Percentiles rank a stretch among this genome's conserved stretches.
These are phyloP conservation scores for Aphodius granarius DNA, from an alignment of 2,888 invertebrate species.

Conservation along the genomic window DNA sequence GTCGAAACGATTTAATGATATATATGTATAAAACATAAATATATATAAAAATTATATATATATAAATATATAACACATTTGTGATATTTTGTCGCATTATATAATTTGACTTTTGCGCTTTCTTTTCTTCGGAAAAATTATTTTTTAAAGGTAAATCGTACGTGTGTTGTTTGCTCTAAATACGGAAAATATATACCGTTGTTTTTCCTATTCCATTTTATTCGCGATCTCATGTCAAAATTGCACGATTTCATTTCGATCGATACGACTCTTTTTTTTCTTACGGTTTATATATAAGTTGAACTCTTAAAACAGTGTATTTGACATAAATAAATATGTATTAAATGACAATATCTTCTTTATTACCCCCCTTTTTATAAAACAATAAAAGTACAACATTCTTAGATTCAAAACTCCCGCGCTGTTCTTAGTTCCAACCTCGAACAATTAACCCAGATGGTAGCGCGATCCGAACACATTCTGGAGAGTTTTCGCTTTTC, in stretches of 20 bases:
- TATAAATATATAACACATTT: constrained; percentile 32
- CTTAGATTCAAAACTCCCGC: no score
- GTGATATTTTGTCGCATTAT: constrained; percentile 39
- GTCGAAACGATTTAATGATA: constrained; percentile 11
- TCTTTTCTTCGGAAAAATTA: neutral
- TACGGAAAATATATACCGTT: neutral
- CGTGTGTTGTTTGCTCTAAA: constrained; percentile 10
- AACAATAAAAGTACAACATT: no score
- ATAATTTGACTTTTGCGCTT: constrained; percentile 26
- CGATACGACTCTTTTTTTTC: constrained; percentile 17
- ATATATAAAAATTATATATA: constrained; percentile 20
- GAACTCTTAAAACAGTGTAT: constrained; percentile 50
- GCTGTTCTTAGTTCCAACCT: no score
- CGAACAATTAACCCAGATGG: no score
- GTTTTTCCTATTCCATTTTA: neutral
- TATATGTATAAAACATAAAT: constrained; percentile 14
- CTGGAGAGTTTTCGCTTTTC: no score
- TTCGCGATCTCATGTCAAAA: constrained; percentile 33
- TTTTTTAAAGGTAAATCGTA: constrained; percentile 1
- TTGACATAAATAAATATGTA: constrained; percentile 49
- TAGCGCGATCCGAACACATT: no score
- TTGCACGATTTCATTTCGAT: constrained; percentile 33
- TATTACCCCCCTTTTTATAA: no score
- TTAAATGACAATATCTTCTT: constrained; percentile 39
- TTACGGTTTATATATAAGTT: constrained; percentile 31